Percentiles rank a stretch among this genome's conserved stretches.
These are phyloP conservation scores for Machimus rusticus DNA, from an alignment of 2,888 invertebrate genomes.

Conservation along the genomic window DNA sequence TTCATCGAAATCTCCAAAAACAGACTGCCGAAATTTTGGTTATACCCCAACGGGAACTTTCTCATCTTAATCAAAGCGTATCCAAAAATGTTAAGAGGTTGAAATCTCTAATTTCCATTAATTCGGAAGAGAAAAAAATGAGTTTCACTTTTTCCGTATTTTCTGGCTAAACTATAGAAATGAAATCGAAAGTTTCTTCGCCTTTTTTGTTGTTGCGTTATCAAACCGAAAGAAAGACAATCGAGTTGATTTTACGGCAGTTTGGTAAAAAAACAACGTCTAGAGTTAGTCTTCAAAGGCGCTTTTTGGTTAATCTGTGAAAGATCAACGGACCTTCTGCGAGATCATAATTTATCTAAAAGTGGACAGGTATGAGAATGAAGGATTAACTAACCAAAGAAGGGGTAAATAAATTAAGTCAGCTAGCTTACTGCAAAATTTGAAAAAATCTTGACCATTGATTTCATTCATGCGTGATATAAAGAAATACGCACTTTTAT, in stretches of 20 bases:
- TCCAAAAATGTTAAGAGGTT: slow-evolving; percentile 18
- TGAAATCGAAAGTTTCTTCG: slow-evolving; percentile 35
- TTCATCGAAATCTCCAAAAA: neutral
- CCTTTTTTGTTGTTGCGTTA: neutral
- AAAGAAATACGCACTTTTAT: neutral
- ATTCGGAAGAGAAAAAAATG: slow-evolving; percentile 25
- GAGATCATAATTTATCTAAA: neutral
- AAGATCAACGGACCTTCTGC: neutral
- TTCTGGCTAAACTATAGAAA: slow-evolving; percentile 10
- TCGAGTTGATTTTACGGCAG: neutral
- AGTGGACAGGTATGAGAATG: neutral
- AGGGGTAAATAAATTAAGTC: neutral
- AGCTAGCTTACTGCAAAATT: neutral
- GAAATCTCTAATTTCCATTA: slow-evolving; percentile 38
- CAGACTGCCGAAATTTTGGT: neutral
- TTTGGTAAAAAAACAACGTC: neutral
- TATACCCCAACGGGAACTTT: slow-evolving; percentile 8
- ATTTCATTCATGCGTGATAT: neutral
- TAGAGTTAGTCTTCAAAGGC: neutral
- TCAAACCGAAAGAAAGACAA: neutral
- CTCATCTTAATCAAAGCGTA: slow-evolving; percentile 34
- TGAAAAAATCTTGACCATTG: neutral
- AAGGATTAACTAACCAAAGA: neutral
- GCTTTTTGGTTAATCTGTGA: neutral
- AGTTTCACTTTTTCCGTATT: slow-evolving; percentile 37